Conservation (phyloP, 2,113 vertebrate genomes). For the Picathartes gymnocephalus region DNA sequence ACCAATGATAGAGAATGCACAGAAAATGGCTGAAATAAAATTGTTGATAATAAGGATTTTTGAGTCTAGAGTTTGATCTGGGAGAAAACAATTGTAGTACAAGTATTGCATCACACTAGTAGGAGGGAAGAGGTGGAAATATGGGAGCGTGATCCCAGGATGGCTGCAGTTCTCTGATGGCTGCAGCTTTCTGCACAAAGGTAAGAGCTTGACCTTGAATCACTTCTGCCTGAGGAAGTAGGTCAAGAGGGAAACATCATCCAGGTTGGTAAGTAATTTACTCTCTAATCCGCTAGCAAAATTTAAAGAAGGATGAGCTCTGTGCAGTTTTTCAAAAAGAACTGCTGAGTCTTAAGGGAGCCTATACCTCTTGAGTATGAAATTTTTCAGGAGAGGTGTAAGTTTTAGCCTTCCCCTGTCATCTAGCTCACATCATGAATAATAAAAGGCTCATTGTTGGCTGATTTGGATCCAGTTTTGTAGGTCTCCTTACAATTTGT, state of each 20-base stretch:
- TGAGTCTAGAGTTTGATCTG: not conserved
- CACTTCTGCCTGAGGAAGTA: not conserved
- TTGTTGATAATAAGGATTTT: not conserved
- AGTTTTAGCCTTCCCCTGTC: not conserved
- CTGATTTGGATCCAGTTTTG: not conserved
- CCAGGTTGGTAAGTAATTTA: not conserved
- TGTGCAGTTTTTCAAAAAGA: not conserved
- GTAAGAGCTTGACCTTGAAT: not conserved
- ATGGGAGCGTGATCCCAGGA: not conserved
- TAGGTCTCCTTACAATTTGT: not conserved
- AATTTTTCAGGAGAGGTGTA: not conserved
- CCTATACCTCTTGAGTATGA: not conserved
- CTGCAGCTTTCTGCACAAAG: not conserved
- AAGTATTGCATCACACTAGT: accelerated
- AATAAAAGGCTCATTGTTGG: not conserved
- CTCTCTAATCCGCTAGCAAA: not conserved
- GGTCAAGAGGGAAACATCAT: not conserved
- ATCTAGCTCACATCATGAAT: not conserved
- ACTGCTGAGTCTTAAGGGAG: not conserved
- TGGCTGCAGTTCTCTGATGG: not conserved
- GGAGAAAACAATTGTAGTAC: not conserved
- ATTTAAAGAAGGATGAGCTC: not conserved
- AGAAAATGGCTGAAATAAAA: not conserved
- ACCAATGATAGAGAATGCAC: accelerated
- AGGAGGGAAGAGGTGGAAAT: not conserved